Evolutionary conservation across 2,113 vertebrate genomes (phyloP).

Genomic region (Equus przewalskii): DNA sequence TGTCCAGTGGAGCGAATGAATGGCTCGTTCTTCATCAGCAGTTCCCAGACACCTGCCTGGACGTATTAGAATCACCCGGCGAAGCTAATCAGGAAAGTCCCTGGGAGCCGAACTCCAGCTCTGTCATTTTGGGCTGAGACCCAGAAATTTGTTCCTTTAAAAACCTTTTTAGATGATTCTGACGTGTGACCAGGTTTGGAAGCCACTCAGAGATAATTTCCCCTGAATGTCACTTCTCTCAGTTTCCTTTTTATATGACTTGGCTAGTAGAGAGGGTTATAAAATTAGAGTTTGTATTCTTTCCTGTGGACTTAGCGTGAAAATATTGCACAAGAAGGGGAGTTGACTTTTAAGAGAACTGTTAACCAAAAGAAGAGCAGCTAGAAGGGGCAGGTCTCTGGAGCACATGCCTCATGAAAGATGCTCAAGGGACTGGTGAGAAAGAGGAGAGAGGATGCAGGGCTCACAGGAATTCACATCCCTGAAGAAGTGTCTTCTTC

Average conservation of each 20-base stretch:
- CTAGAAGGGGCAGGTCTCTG: not conserved
- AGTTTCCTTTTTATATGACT: not conserved
- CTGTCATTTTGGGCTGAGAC: not conserved
- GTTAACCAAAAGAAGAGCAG: not conserved
- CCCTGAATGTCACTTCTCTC: not conserved
- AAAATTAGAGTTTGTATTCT: not conserved
- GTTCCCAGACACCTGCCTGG: not conserved
- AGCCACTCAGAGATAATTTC: not conserved
- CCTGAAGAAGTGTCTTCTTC: not conserved
- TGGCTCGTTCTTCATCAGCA: not conserved
- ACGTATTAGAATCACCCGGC: not conserved
- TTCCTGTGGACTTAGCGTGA: not conserved
- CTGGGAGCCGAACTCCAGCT: not conserved
- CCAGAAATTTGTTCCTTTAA: not conserved
- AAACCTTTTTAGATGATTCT: not conserved
- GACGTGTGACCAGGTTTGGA: not conserved
- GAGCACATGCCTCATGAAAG: not conserved
- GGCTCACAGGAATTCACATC: not conserved
- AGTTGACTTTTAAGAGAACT: not conserved
- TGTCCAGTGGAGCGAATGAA: not conserved
- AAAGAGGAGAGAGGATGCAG: not conserved
- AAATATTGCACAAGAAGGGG: not conserved
- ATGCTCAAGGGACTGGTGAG: not conserved
- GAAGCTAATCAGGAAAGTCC: not conserved
- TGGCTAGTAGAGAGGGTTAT: not conserved